Conservation (phyloP, 1,140 invertebrate genomes). For the Drosophila serrata region DNA sequence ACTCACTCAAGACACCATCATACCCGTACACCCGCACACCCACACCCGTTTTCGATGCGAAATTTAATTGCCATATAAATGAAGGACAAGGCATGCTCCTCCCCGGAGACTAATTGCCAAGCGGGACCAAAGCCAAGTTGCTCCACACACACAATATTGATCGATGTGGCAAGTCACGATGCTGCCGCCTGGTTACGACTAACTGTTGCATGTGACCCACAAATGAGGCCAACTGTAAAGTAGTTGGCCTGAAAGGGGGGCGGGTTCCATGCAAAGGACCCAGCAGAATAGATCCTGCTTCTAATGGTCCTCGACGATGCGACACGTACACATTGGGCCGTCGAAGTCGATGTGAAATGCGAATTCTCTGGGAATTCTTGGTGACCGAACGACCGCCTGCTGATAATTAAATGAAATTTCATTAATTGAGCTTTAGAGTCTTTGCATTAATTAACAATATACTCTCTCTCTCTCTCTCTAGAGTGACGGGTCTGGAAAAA, state of each 20-base stretch:
- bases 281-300: slow-evolving; percentile 25
- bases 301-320: slow-evolving; percentile 58
- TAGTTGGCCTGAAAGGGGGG: slow-evolving; percentile 7
- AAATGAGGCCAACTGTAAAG: slow-evolving; percentile 69
- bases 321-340: too few species aligned
- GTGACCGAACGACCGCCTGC: slow-evolving; percentile 28
- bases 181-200: slow-evolving; percentile 27
- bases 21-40: slow-evolving; percentile 2
- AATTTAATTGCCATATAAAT: slow-evolving; percentile 77
- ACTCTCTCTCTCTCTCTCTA: too few species aligned
- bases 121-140: slow-evolving; percentile 10
- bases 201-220: slow-evolving; percentile 72
- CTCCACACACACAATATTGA: slow-evolving; percentile 53
- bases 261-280: slow-evolving; percentile 12
- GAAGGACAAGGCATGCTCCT: slow-evolving; percentile 49
- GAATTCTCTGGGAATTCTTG: slow-evolving; percentile 19
- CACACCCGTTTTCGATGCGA: slow-evolving; percentile 27
- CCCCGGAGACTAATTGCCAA: slow-evolving; percentile 65
- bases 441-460: slow-evolving; percentile 58
- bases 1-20: slow-evolving; percentile 24
- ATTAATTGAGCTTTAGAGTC: slow-evolving; percentile 71
- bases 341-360: slow-evolving; percentile 1
- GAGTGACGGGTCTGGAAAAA: slow-evolving; percentile 1
- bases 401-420: slow-evolving; percentile 78
- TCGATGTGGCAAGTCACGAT: slow-evolving; percentile 58